phyloP scores from a whole-genome alignment of 2,113 vertebrate genomes.

The Marmota monax region DNA sequence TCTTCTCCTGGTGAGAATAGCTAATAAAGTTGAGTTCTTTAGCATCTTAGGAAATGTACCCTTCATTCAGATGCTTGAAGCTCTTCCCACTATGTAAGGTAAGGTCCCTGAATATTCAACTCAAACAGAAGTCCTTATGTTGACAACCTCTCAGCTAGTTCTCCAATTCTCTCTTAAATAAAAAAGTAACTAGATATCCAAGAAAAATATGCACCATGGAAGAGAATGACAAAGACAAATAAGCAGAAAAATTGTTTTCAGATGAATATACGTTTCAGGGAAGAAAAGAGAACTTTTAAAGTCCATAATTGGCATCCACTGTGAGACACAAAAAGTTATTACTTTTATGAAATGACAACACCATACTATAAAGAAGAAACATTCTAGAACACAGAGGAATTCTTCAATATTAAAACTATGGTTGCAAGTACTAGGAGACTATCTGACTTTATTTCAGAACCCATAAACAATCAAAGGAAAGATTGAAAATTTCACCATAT shows the following conservation, averaged over 20 bases:
- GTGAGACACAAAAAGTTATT: background rate
- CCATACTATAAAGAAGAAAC: background rate
- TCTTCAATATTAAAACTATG: conserved; percentile 39
- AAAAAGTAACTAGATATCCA: conserved; percentile 13
- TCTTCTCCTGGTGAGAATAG: background rate
- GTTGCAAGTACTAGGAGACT: background rate
- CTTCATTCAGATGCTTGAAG: background rate
- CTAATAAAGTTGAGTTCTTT: background rate
- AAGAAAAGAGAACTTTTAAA: background rate
- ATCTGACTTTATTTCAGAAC: conserved; percentile 20
- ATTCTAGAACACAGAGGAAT: conserved; percentile 13
- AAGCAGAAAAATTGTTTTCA: conserved; percentile 17
- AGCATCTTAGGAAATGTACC: background rate
- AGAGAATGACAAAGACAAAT: conserved; percentile 43
- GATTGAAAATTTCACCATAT: background rate
- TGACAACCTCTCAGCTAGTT: background rate
- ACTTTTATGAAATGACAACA: conserved; percentile 17
- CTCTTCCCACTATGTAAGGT: background rate
- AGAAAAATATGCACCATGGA: conserved; percentile 28
- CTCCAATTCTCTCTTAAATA: conserved; percentile 25
- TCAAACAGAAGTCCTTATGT: background rate
- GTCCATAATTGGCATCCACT: background rate
- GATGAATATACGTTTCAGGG: background rate
- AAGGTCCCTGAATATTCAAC: background rate
- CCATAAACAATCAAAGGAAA: background rate